Evolutionary conservation across 1,140 invertebrate species (phyloP).

Genomic region (Nasonia giraulti): DNA sequence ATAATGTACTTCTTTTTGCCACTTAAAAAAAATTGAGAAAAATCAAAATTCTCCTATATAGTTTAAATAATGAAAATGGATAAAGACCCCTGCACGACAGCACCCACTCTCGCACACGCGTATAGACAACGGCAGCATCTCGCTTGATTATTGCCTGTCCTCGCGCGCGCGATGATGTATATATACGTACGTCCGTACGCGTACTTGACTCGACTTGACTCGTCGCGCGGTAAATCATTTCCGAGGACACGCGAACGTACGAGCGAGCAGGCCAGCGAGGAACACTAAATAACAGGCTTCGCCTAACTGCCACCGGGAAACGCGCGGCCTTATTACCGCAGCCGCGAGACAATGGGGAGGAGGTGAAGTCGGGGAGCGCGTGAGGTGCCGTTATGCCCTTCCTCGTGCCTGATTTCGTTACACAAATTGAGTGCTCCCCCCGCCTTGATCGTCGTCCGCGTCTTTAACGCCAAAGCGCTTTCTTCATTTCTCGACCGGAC

Average conservation of each 20-base stretch:
- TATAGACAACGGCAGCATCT: not conserved
- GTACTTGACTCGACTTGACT: not conserved
- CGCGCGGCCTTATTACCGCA: conserved; percentile 28
- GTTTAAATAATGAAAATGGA: too few species aligned
- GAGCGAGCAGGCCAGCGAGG: not conserved
- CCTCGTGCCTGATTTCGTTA: conserved; percentile 18
- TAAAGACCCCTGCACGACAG: too few species aligned
- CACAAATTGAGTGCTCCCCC: not conserved
- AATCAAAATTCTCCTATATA: too few species aligned
- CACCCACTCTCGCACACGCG: not conserved
- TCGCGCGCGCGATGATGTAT: not conserved
- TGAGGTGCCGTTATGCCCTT: conserved; percentile 33
- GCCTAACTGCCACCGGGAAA: conserved; percentile 34
- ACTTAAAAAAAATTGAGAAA: too few species aligned
- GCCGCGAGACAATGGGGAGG: not conserved
- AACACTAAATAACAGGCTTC: conserved; percentile 33
- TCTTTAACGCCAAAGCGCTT: not conserved
- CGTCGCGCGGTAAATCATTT: conserved; percentile 31
- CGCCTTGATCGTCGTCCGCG: not conserved
- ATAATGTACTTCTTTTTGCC: too few species aligned
- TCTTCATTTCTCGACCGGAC: too few species aligned
- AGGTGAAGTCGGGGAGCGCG: not conserved
- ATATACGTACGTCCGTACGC: not conserved
- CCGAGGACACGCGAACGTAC: not conserved
- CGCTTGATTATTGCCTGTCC: conserved; percentile 20